phyloP scores from a whole-genome alignment of 2,797 vertebrate genomes.

The Sebastes steindachneri region DNA sequence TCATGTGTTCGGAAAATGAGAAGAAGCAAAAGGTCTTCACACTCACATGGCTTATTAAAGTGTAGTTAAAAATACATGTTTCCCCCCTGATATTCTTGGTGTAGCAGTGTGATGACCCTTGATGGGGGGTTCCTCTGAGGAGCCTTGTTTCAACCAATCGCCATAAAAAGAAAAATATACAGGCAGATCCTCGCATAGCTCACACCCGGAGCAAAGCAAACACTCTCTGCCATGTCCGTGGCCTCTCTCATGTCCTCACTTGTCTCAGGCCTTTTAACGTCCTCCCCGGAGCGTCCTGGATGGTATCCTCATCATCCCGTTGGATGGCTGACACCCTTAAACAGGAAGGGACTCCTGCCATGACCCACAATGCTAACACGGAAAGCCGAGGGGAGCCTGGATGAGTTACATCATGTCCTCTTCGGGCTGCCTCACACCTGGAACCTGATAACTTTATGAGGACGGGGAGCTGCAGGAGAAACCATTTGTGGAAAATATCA shows the following conservation, averaged over 20 bases:
- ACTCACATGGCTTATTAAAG: slow-evolving; percentile 9
- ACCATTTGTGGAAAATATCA: slow-evolving; percentile 3
- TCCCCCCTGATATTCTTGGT: slow-evolving; percentile 33
- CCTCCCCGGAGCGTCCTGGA: slow-evolving; percentile 38
- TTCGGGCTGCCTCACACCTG: slow-evolving; percentile 34
- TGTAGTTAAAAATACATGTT: slow-evolving; percentile 31
- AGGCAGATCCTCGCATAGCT: slow-evolving; percentile 36
- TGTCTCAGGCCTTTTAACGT: slow-evolving; percentile 53
- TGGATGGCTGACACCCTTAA: slow-evolving; percentile 64
- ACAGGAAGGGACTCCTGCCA: slow-evolving; percentile 64
- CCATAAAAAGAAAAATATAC: slow-evolving; percentile 67
- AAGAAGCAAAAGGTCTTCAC: slow-evolving; percentile 28
- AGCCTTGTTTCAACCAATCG: slow-evolving; percentile 32
- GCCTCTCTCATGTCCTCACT: slow-evolving; percentile 54
- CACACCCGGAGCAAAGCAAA: slow-evolving; percentile 62
- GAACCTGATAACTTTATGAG: slow-evolving; percentile 37
- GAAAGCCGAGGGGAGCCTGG: slow-evolving; percentile 52
- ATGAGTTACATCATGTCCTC: slow-evolving; percentile 58
- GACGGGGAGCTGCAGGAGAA: background rate
- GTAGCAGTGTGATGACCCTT: slow-evolving; percentile 34
- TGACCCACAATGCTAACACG: slow-evolving; percentile 57
- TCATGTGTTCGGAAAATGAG: slow-evolving; percentile 19
- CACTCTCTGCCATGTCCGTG: slow-evolving; percentile 46
- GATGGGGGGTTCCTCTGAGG: slow-evolving; percentile 11
- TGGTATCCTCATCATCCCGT: slow-evolving; percentile 72